Evolutionary conservation across 2,888 invertebrate genomes (phyloP), one percentile per base, ranked within the genome.

Genomic region (Sphecodes monilicornis): DNA sequence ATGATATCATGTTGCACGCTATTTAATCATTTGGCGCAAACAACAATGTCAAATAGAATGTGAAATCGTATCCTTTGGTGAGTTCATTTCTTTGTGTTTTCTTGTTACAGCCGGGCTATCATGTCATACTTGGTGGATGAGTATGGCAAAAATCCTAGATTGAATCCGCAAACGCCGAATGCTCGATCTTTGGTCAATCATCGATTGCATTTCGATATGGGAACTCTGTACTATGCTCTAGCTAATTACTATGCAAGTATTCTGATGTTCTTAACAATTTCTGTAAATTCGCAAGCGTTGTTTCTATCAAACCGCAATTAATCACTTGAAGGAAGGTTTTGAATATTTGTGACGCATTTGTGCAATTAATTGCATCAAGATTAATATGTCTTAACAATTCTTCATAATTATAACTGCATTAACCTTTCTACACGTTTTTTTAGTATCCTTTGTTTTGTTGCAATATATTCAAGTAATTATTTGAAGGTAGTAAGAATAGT

Each of bases 171-270:
- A 57, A 94, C 94, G 79, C 93, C 95, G 0, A 89, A 91, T 36
- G 92, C 92, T 57, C 93, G 95, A 8, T 95, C 95, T 8, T 60
- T 94, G 10, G 94, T 96, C 22, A 95, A 96, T 88, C 93, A 94
- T 54, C 90, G 93, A 50, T 89, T 95, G 8, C 91, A 94, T 80
- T 95, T 95, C 83, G 95, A 95, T 85, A 91, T 94, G 69, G 94
- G 94, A 26, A 93, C 91, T 1, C 91, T 96, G 0, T 94, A 93
- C 87, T 92, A 92, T 74, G 95, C 78, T 22, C 36, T 93, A 5
- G 26, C 43, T 0, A 64, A 64, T 32, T 94, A 91, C 88, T 94
- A 93, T 79, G 97, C 97, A 94, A 96, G 97, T 96, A 88, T 86
- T 50, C 18, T 0, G 4, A 32, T 22, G 18, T 32, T 16, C 18